Evolutionary conservation across 2,797 vertebrate species (phyloP).

Genomic region (Pagetopsis macropterus): DNA sequence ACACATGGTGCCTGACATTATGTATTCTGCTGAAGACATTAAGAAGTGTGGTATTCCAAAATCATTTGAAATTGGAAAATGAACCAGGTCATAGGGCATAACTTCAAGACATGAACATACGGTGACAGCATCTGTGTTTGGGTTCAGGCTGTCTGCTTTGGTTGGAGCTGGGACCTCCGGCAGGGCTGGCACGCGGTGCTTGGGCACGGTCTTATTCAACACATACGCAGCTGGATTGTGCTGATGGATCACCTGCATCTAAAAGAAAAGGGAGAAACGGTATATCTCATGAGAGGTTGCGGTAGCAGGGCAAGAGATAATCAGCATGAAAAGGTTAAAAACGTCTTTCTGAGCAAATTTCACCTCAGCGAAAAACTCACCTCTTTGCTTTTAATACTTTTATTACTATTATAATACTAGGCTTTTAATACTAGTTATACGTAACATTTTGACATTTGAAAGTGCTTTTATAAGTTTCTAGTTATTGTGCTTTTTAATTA

Average conservation of each 20-base stretch:
- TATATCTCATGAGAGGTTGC: not conserved
- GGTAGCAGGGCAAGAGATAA: not conserved
- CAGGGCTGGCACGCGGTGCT: slow-evolving; percentile 83
- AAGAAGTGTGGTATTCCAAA: not conserved
- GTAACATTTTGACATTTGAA: too few relatives aligned
- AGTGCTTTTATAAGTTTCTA: too few relatives aligned
- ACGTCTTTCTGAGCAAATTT: too few relatives aligned
- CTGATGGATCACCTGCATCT: slow-evolving; percentile 88
- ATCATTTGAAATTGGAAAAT: not conserved
- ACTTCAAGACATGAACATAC: slow-evolving; percentile 47
- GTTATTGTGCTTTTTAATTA: too few relatives aligned
- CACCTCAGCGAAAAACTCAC: too few relatives aligned
- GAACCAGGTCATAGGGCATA: too few relatives aligned
- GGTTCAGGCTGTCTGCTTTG: slow-evolving; percentile 81
- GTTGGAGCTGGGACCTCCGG: slow-evolving; percentile 69
- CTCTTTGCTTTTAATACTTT: too few relatives aligned
- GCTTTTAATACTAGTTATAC: too few relatives aligned
- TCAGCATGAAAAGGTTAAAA: not conserved
- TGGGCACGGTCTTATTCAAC: slow-evolving; percentile 91
- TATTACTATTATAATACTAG: too few relatives aligned
- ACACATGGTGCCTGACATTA: not conserved
- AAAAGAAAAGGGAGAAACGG: accelerated
- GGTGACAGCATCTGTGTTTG: slow-evolving; percentile 78
- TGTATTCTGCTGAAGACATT: not conserved
- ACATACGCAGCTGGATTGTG: slow-evolving; percentile 91